Conservation (phyloP, 2,797 vertebrate species). For the Prunella strophiata region DNA sequence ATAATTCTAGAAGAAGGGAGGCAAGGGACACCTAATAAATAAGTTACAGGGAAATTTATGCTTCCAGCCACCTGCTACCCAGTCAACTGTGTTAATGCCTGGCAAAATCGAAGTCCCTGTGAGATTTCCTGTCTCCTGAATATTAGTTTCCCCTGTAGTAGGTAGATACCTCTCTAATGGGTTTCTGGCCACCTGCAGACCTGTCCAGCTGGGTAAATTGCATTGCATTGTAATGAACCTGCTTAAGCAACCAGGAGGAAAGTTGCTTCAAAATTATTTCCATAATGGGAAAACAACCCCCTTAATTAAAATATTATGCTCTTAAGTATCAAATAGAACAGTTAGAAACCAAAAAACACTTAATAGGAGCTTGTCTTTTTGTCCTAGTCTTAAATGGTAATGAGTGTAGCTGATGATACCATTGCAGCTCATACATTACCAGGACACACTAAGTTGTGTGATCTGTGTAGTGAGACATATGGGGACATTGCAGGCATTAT, state of each 20-base stretch:
- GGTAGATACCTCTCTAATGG: slow-evolving; percentile 65
- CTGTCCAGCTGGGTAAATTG: slow-evolving; percentile 70
- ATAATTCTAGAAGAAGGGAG: slow-evolving; percentile 64
- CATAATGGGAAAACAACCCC: neutral
- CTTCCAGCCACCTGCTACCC: slow-evolving; percentile 73
- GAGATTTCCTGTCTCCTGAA: slow-evolving; percentile 68
- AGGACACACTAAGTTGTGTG: neutral
- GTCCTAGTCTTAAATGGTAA: neutral
- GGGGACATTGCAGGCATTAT: slow-evolving; percentile 36
- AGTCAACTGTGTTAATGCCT: slow-evolving; percentile 68
- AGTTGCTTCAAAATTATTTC: slow-evolving; percentile 36
- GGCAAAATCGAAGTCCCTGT: slow-evolving; percentile 65
- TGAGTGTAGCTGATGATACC: neutral
- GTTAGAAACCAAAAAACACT: slow-evolving; percentile 4
- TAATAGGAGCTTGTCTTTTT: slow-evolving; percentile 8
- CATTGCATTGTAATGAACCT: slow-evolving; percentile 55
- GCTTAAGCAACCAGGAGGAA: slow-evolving; percentile 42
- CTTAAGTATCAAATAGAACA: slow-evolving; percentile 41
- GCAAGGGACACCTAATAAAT: slow-evolving; percentile 70
- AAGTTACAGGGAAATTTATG: slow-evolving; percentile 71
- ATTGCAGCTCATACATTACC: neutral
- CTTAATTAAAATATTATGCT: slow-evolving; percentile 54
- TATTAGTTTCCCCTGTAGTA: slow-evolving; percentile 68
- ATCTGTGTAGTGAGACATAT: slow-evolving; percentile 34
- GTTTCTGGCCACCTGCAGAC: slow-evolving; percentile 68